A percentile compares a stretch with the other conserved stretches of the same genome.
phyloP scores from a whole-genome alignment of 64 coral and sea anemone genomes.

The Orbicella faveolata region DNA sequence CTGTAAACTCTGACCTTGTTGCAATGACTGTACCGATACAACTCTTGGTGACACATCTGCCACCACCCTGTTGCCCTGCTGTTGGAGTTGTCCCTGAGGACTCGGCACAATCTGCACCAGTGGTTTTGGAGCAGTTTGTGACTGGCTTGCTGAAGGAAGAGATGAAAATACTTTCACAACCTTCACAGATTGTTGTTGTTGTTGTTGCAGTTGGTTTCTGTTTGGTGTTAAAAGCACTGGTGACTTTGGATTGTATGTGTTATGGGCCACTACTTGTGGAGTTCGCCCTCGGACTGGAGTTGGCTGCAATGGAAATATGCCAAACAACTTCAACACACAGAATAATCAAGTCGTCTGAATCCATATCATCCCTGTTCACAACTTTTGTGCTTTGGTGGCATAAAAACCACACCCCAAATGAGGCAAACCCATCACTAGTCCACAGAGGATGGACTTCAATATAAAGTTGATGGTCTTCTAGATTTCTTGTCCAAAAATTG shows the following conservation, averaged over 20 bases:
- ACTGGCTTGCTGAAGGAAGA: not conserved
- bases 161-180: constrained; percentile 34
- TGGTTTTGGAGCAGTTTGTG: not conserved
- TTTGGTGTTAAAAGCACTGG: not conserved
- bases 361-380: no score
- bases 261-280: not conserved
- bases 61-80: constrained; percentile 21
- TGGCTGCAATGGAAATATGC: not conserved
- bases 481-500: no score
- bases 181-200: constrained; percentile 19
- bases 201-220: constrained; percentile 5
- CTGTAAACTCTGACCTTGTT: not conserved
- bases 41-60: constrained; percentile 49
- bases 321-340: not conserved
- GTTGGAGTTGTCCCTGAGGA: constrained; percentile 30
- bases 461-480: no score
- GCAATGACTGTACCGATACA: constrained; percentile 53
- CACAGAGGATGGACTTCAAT: no score
- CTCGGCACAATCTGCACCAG: constrained; percentile 19
- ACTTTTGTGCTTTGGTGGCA: no score
- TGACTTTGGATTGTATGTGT: not conserved
- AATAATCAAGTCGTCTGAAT: not conserved
- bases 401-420: no score
- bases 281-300: not conserved
- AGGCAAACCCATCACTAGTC: no score